Evolutionary conservation across 2,797 vertebrate genomes (phyloP).

Genomic region (Enteromius thamalakanensis): DNA sequence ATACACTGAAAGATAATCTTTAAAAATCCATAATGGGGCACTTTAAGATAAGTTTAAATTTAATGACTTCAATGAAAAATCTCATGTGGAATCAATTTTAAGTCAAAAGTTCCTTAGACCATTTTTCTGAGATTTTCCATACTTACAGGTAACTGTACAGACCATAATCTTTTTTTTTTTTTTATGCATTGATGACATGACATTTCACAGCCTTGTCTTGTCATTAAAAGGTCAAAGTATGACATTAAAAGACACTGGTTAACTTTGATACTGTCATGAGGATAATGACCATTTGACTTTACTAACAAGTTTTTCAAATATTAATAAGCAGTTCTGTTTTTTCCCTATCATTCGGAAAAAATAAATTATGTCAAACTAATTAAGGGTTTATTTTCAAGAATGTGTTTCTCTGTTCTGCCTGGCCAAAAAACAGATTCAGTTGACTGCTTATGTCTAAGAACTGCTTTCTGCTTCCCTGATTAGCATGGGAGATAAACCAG

Average conservation of each 20-base stretch:
- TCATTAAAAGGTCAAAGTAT: not conserved
- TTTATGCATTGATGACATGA: not conserved
- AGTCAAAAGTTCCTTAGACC: not conserved
- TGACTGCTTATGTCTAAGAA: slow-evolving; percentile 36
- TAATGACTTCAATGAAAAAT: not conserved
- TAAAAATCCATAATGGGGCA: too few species aligned
- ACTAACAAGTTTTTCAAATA: not conserved
- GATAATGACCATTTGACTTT: not conserved
- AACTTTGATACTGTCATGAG: not conserved
- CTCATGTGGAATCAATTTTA: not conserved
- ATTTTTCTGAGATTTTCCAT: not conserved
- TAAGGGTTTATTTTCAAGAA: not conserved
- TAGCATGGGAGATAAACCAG: not conserved
- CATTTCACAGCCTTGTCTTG: not conserved
- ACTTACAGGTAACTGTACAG: not conserved
- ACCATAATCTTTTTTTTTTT: not conserved
- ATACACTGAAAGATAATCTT: too few species aligned
- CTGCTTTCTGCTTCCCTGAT: slow-evolving; percentile 10
- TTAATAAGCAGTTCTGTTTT: not conserved
- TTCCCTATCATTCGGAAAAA: not conserved
- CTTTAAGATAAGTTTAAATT: not conserved
- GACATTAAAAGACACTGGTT: not conserved
- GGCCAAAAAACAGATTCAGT: slow-evolving; percentile 37
- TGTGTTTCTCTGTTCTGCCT: not conserved
- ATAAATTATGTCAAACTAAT: not conserved